phyloP scores from a whole-genome alignment of 2,888 invertebrate species.

The Pammene fasciana region DNA sequence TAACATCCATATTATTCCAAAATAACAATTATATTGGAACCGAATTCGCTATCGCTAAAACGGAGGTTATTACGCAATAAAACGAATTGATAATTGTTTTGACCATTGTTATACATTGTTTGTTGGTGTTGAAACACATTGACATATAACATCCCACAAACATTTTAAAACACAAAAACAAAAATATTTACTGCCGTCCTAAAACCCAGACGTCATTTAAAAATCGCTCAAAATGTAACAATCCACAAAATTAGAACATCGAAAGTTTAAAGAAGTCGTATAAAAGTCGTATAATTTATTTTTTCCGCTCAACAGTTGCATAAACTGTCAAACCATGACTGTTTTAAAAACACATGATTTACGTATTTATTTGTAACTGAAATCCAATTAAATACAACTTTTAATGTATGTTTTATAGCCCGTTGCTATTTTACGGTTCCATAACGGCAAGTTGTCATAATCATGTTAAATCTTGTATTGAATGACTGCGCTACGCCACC shows the following conservation, averaged over 20 bases:
- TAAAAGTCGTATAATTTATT: conserved; percentile 37
- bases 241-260: conserved; percentile 33
- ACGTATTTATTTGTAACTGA: conserved; percentile 25
- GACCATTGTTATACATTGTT: no score
- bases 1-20: no score
- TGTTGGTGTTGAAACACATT: not conserved
- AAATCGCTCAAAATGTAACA: conserved; percentile 16
- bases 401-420: conserved; percentile 29
- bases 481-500: conserved; percentile 36
- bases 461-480: conserved; percentile 38
- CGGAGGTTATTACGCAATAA: no score
- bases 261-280: conserved; percentile 36
- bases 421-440: conserved; percentile 28
- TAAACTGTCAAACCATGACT: conserved; percentile 32
- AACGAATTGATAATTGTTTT: no score
- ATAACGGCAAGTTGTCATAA: conserved; percentile 39
- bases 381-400: conserved; percentile 35
- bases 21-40: no score
- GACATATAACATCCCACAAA: conserved; percentile 3
- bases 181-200: conserved; percentile 2
- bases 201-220: conserved; percentile 12
- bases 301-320: conserved; percentile 37
- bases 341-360: conserved; percentile 30
- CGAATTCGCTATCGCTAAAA: no score
- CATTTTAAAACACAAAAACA: conserved; percentile 8